phyloP scores from a whole-genome alignment of 1,140 invertebrate species.

The Hormaphis cornu region DNA sequence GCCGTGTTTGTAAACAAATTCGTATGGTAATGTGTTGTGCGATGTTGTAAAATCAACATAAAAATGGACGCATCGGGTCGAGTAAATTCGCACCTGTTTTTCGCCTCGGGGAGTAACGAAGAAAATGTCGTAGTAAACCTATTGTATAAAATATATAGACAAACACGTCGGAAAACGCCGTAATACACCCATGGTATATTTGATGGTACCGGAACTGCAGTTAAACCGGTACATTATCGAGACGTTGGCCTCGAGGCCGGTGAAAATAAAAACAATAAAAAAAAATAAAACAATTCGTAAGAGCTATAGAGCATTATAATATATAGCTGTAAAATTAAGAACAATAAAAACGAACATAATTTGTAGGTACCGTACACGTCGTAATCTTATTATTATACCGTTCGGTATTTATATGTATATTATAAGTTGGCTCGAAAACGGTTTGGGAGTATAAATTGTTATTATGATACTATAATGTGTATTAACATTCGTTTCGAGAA shows the following conservation, averaged over 20 bases:
- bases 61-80: too few relatives aligned
- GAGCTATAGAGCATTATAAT: too few relatives aligned
- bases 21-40: too few relatives aligned
- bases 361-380: background rate
- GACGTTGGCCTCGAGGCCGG: conserved; percentile 19
- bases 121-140: too few relatives aligned
- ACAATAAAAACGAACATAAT: conserved; percentile 24
- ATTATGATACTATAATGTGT: background rate
- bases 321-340: background rate
- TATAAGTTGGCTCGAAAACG: background rate
- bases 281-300: conserved; percentile 11
- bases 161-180: too few relatives aligned
- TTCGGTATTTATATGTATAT: background rate
- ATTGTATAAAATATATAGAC: too few relatives aligned
- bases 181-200: too few relatives aligned
- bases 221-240: conserved; percentile 4
- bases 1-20: too few relatives aligned
- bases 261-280: background rate
- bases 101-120: too few relatives aligned
- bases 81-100: too few relatives aligned
- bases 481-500: background rate
- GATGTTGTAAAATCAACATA: too few relatives aligned
- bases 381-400: conserved; percentile 10
- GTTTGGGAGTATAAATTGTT: conserved; percentile 15
- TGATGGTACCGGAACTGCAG: too few relatives aligned